Evolutionary conservation across 2,888 invertebrate genomes (phyloP).

Genomic region (Gnatocerus cornutus): DNA sequence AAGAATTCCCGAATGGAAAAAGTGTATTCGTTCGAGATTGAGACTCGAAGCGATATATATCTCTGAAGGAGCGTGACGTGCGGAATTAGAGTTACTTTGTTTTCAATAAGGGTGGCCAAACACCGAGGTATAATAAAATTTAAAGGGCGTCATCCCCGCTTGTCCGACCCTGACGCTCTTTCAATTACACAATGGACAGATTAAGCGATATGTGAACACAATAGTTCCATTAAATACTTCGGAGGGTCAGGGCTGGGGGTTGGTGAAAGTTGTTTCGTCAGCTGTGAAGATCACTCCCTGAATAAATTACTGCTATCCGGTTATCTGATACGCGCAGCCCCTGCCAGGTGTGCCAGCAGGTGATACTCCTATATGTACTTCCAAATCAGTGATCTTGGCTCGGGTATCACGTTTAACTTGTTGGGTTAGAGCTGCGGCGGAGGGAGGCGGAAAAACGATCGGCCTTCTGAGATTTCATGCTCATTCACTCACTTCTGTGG

Average conservation of each 20-base stretch:
- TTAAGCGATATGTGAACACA: slow-evolving; percentile 62
- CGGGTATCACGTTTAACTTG: slow-evolving; percentile 23
- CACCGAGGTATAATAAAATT: slow-evolving; percentile 47
- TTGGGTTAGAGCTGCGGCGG: slow-evolving; percentile 2
- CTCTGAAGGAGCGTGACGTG: slow-evolving; percentile 13
- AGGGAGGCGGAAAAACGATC: not conserved
- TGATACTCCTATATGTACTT: slow-evolving; percentile 49
- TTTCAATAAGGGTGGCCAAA: slow-evolving; percentile 35
- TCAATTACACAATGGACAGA: slow-evolving; percentile 62
- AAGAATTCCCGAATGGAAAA: slow-evolving; percentile 54
- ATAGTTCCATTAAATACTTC: slow-evolving; percentile 62
- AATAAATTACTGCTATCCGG: slow-evolving; percentile 60
- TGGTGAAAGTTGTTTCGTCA: slow-evolving; percentile 53
- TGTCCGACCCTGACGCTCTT: slow-evolving; percentile 50
- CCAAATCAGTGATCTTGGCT: slow-evolving; percentile 20
- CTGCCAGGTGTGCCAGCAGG: slow-evolving; percentile 60
- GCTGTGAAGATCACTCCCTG: slow-evolving; percentile 57
- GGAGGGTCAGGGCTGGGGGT: slow-evolving; percentile 48
- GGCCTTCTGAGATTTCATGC: not conserved
- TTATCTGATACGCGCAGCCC: slow-evolving; percentile 57
- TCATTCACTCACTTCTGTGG: too few species aligned
- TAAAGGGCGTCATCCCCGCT: slow-evolving; percentile 52
- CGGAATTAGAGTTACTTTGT: slow-evolving; percentile 33
- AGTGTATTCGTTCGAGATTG: slow-evolving; percentile 52
- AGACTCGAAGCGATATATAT: slow-evolving; percentile 36